Evolutionary conservation across 1,140 invertebrate genomes (phyloP).

Genomic region (Caenorhabditis tropicalis): DNA sequence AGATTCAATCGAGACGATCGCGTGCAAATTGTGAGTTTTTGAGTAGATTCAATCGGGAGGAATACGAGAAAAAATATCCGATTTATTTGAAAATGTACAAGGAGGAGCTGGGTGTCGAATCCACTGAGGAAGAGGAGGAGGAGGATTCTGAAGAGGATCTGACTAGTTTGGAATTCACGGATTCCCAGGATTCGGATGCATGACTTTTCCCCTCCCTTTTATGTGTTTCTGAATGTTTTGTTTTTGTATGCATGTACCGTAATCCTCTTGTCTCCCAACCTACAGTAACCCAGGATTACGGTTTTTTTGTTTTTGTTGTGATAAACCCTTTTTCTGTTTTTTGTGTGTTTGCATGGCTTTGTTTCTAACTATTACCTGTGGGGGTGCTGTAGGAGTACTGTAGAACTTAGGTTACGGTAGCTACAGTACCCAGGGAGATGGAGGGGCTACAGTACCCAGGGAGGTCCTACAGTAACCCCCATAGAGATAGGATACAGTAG

Average conservation of each 20-base stretch:
- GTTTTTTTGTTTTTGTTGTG: no score
- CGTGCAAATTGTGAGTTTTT: conserved; percentile 64
- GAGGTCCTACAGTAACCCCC: no score
- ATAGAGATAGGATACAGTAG: no score
- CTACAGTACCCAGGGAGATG: no score
- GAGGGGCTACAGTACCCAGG: no score
- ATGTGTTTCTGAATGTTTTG: background rate
- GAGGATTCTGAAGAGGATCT: background rate
- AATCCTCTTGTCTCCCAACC: no score
- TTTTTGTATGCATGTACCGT: background rate
- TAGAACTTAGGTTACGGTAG: no score
- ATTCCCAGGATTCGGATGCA: background rate
- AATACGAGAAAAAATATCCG: background rate
- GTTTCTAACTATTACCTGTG: no score
- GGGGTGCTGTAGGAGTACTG: no score
- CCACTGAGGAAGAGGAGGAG: background rate
- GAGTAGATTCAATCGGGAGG: background rate
- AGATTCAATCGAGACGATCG: conserved; percentile 62
- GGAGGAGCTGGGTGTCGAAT: background rate
- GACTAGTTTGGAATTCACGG: background rate
- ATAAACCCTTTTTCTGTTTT: no score
- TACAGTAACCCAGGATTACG: no score
- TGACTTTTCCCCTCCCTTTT: background rate
- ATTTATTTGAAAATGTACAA: conserved; percentile 11
- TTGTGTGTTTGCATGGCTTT: no score